Evolutionary conservation across 2,888 invertebrate species (phyloP).

Genomic region (Lymantria monacha): DNA sequence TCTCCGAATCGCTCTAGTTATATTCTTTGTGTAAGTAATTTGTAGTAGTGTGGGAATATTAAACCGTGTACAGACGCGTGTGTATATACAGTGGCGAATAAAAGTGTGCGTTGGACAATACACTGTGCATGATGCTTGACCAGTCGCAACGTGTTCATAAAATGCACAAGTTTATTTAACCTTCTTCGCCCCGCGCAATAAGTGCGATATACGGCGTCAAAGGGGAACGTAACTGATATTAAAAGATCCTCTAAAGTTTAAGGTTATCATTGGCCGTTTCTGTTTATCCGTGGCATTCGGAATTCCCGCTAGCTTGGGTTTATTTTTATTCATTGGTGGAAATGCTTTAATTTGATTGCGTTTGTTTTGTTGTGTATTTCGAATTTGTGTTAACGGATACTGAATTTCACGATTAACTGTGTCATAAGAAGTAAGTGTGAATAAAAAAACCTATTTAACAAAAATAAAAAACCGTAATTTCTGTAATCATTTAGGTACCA

Average conservation of each 20-base stretch:
- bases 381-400: conserved; percentile 26
- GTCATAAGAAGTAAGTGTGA: background rate
- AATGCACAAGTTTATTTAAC: conserved; percentile 29
- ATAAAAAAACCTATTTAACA: conserved; percentile 2
- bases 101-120: conserved; percentile 43
- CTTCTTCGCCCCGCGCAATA: conserved; percentile 35
- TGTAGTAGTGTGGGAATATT: conserved; percentile 11
- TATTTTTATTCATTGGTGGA: conserved; percentile 44
- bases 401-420: conserved; percentile 19
- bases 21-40: conserved; percentile 37
- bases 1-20: conserved; percentile 60
- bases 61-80: conserved; percentile 36
- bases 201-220: conserved; percentile 15
- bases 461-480: background rate
- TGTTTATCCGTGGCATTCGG: conserved; percentile 43
- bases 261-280: conserved; percentile 29
- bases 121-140: conserved; percentile 31
- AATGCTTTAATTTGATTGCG: conserved; percentile 30
- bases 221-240: conserved; percentile 33
- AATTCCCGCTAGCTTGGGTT: conserved; percentile 55
- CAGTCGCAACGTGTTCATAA: conserved; percentile 52
- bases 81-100: conserved; percentile 28
- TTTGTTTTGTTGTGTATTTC: conserved; percentile 36
- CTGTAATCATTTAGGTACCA: background rate
- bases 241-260: conserved; percentile 18